Conservation (phyloP, 2,113 vertebrate species). For the Furnarius figulus region DNA sequence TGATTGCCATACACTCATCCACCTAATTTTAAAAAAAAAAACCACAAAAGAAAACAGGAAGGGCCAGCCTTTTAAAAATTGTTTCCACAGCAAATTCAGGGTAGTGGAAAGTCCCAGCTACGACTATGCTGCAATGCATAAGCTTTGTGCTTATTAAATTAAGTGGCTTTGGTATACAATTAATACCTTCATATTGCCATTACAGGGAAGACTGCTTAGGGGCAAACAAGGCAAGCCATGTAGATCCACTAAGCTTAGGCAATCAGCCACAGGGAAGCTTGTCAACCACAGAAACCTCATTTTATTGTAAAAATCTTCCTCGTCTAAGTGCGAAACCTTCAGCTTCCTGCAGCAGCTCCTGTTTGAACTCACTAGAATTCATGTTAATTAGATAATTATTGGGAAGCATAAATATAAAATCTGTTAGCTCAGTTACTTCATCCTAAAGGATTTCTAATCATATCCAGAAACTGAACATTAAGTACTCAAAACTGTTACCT, state of each 20-base stretch:
- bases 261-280: constrained; percentile 43
- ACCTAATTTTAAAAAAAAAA: not conserved
- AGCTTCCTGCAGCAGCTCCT: constrained; percentile 9
- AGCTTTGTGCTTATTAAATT: constrained; percentile 46
- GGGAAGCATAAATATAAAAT: not conserved
- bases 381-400: not conserved
- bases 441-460: not conserved
- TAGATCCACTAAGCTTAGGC: constrained; percentile 39
- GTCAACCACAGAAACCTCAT: constrained; percentile 61
- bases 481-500: not conserved
- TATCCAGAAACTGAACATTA: not conserved
- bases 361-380: not conserved
- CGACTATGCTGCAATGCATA: not conserved
- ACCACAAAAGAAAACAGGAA: not conserved
- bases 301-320: constrained; percentile 54
- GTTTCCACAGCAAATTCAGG: not conserved
- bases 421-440: not conserved
- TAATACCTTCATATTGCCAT: constrained; percentile 27
- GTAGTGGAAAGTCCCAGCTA: constrained; percentile 26
- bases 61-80: not conserved
- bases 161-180: constrained; percentile 62
- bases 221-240: constrained; percentile 22
- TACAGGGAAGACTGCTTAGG: constrained; percentile 36
- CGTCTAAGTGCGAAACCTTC: not conserved
- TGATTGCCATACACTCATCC: not conserved